phyloP scores from a whole-genome alignment of 1,140 invertebrate species.

The Oscheius sp. region DNA sequence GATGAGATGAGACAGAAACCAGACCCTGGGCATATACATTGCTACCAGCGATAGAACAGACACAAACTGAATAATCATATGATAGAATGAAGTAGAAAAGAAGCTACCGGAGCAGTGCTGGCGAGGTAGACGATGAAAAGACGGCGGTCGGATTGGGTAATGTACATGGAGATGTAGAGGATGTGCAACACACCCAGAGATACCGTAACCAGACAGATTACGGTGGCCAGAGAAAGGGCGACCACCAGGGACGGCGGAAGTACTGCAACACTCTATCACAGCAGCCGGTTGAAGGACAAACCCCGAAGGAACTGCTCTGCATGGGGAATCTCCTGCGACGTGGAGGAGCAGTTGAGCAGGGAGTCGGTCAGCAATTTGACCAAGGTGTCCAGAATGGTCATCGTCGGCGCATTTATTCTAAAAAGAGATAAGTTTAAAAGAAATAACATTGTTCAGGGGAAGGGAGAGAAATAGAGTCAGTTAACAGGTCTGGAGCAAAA shows the following conservation, averaged over 20 bases:
- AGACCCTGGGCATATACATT: slow-evolving; percentile 54
- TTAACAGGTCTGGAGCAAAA: background rate
- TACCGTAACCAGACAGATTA: slow-evolving; percentile 42
- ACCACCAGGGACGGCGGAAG: slow-evolving; percentile 28
- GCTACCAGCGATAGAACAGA: slow-evolving; percentile 45
- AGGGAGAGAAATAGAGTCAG: background rate
- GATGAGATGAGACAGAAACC: slow-evolving; percentile 54
- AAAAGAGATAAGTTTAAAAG: background rate
- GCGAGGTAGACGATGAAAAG: slow-evolving; percentile 51
- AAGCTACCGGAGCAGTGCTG: slow-evolving; percentile 45
- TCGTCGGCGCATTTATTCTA: background rate
- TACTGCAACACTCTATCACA: slow-evolving; percentile 6
- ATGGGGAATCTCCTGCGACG: slow-evolving; percentile 17
- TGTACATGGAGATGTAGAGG: slow-evolving; percentile 47
- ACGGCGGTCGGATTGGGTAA: slow-evolving; percentile 41
- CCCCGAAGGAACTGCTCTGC: slow-evolving; percentile 33
- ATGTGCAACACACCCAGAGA: slow-evolving; percentile 47
- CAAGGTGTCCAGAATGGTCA: slow-evolving; percentile 19
- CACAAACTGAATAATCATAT: slow-evolving; percentile 38
- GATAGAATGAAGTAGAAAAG: background rate
- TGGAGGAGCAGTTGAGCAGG: slow-evolving; percentile 38
- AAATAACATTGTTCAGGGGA: background rate
- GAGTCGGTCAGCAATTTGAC: slow-evolving; percentile 41
- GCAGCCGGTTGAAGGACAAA: background rate
- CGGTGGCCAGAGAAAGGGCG: slow-evolving; percentile 35